phyloP scores from a whole-genome alignment of 1,140 invertebrate species.

The Pseudomyrmex pallidus region DNA sequence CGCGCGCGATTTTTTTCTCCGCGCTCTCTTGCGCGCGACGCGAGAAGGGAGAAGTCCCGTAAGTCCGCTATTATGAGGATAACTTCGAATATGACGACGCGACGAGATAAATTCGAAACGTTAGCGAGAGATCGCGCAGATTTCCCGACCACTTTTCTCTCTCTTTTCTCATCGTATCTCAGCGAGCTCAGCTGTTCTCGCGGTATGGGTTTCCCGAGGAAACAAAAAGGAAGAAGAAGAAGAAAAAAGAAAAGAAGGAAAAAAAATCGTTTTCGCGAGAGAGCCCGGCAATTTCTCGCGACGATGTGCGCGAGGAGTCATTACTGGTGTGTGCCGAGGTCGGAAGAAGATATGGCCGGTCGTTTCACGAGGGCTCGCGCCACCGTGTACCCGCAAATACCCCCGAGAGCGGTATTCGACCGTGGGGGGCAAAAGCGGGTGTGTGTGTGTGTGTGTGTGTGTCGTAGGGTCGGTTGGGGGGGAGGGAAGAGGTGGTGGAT shows the following conservation, averaged over 20 bases:
- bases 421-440: conserved; percentile 13
- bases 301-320: conserved; percentile 20
- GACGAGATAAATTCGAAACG: conserved; percentile 30
- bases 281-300: conserved; percentile 43
- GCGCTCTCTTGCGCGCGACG: neutral
- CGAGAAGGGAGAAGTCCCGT: neutral
- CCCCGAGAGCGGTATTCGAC: conserved; percentile 48
- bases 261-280: conserved; percentile 36
- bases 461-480: conserved; percentile 34
- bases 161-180: conserved; percentile 32
- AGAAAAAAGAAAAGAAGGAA: no score
- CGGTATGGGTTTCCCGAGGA: neutral
- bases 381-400: conserved; percentile 45
- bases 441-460: conserved; percentile 43
- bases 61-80: neutral
- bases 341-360: conserved; percentile 43
- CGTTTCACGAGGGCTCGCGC: conserved; percentile 39
- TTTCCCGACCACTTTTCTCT: conserved; percentile 15
- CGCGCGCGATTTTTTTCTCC: no score
- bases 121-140: conserved; percentile 16
- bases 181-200: conserved; percentile 43
- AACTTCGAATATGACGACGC: conserved; percentile 20
- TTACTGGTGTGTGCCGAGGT: conserved; percentile 14
- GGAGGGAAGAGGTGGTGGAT: conserved; percentile 68
- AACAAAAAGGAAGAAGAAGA: no score